These are phyloP conservation scores for Lordiphosa andalusiaca DNA, from an alignment of 2,888 invertebrate species.

Conservation along the genomic window DNA sequence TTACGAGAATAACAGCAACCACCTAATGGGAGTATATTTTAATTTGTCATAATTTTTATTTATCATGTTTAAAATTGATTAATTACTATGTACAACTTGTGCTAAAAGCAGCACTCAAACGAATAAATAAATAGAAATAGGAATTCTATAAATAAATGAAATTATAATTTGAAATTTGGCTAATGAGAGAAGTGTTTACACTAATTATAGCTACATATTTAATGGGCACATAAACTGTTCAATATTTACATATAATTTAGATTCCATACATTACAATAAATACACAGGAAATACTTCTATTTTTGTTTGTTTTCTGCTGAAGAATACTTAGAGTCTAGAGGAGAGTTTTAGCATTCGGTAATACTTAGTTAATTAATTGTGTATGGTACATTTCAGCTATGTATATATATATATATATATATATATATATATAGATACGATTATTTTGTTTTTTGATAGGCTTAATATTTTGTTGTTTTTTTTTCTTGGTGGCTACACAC, in stretches of 20 bases:
- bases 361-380: slow-evolving; percentile 32
- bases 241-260: slow-evolving; percentile 51
- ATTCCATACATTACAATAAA: slow-evolving; percentile 34
- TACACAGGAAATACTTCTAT: slow-evolving; percentile 27
- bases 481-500: slow-evolving; percentile 32
- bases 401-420: no score
- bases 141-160: slow-evolving; percentile 28
- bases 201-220: slow-evolving; percentile 20
- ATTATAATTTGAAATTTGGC: slow-evolving; percentile 63
- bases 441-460: background rate
- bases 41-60: slow-evolving; percentile 2
- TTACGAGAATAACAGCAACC: slow-evolving; percentile 59
- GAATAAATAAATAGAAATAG: slow-evolving; percentile 62
- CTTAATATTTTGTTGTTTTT: slow-evolving; percentile 6
- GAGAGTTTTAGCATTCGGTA: slow-evolving; percentile 34
- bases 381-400: no score
- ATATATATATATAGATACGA: no score
- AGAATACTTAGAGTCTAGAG: slow-evolving; percentile 33
- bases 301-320: slow-evolving; percentile 33
- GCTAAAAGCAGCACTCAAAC: slow-evolving; percentile 19
- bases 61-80: slow-evolving; percentile 4
- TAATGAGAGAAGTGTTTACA: slow-evolving; percentile 54
- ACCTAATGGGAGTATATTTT: slow-evolving; percentile 63
- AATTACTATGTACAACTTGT: slow-evolving; percentile 39
- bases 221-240: slow-evolving; percentile 1